Percentiles rank a stretch among this genome's conserved stretches.
These are phyloP conservation scores for Pseudomyrmex cubaensis DNA, from an alignment of 1,140 invertebrate genomes.

Conservation along the genomic window DNA sequence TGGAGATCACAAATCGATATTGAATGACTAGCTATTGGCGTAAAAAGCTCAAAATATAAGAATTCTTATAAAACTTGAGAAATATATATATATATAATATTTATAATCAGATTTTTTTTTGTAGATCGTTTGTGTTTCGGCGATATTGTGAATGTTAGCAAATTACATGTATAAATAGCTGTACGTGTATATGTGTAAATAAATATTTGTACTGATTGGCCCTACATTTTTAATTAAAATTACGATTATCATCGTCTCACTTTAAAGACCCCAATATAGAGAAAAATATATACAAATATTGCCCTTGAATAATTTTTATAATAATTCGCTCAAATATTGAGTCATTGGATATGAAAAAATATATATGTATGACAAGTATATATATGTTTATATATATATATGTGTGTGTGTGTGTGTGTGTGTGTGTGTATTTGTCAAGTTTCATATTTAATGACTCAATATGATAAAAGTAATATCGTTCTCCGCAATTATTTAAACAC, in stretches of 20 bases:
- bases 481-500: constrained; percentile 26
- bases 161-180: constrained; percentile 27
- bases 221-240: constrained; percentile 20
- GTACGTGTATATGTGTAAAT: constrained; percentile 35
- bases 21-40: constrained; percentile 50
- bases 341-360: background rate
- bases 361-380: no score
- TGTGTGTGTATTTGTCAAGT: no score
- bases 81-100: constrained; percentile 6
- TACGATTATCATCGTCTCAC: background rate
- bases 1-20: constrained; percentile 49
- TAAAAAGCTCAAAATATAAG: constrained; percentile 51
- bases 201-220: constrained; percentile 54
- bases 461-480: constrained; percentile 5
- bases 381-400: no score
- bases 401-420: no score
- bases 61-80: constrained; percentile 42
- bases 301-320: no score
- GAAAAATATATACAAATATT: constrained; percentile 51
- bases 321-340: no score
- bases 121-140: background rate
- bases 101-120: background rate
- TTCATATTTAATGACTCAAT: no score
- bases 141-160: constrained; percentile 6
- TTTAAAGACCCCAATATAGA: constrained; percentile 43